Percentiles rank a stretch among this genome's conserved stretches.
Conservation (phyloP, 2,113 vertebrate species). For the Eptesicus fuscus region DNA sequence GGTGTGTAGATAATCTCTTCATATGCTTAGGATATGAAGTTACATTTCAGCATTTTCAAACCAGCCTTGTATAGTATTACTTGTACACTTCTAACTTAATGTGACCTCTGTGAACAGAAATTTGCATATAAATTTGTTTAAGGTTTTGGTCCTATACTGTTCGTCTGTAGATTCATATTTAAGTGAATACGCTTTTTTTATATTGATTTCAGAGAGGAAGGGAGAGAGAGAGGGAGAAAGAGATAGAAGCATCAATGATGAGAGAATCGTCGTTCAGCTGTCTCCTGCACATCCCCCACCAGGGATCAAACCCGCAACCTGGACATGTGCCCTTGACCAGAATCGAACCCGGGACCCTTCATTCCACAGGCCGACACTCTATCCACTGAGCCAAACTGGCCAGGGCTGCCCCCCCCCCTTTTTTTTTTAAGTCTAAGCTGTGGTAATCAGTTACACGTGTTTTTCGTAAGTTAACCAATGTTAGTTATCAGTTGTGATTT, state of each 20-base stretch:
- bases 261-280: no score
- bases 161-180: slow-evolving; percentile 2
- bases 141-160: background rate
- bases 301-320: no score
- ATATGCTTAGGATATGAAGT: slow-evolving; percentile 70
- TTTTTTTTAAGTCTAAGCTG: background rate
- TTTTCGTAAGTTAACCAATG: background rate
- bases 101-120: background rate
- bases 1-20: slow-evolving; percentile 70
- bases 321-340: no score
- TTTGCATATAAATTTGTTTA: background rate
- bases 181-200: background rate
- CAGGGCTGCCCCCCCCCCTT: no score
- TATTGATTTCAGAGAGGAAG: no score
- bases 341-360: no score
- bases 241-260: no score
- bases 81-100: background rate
- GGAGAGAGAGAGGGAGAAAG: no score
- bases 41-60: slow-evolving; percentile 76
- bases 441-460: background rate
- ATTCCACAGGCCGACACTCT: no score
- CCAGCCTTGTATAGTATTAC: background rate
- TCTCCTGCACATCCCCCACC: no score
- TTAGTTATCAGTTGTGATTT: slow-evolving; percentile 26
- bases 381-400: no score